phyloP scores from a whole-genome alignment of 1,140 invertebrate genomes.

The Geopemphigus sp. region DNA sequence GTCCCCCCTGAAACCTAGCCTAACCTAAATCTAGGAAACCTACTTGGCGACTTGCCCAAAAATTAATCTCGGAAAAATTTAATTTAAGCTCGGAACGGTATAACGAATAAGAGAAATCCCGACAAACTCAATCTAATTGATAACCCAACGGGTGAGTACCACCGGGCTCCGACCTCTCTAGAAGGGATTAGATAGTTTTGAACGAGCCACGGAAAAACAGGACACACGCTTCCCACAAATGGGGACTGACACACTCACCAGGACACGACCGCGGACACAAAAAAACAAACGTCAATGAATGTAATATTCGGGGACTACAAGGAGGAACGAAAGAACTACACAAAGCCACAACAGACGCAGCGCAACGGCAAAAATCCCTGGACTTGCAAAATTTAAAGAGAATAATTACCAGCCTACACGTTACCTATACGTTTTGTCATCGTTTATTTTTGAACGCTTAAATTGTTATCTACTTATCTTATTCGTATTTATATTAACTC shows the following conservation, averaged over 20 bases:
- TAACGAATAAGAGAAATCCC: not conserved
- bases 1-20: no score
- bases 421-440: not conserved
- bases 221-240: not conserved
- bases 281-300: not conserved
- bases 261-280: no score
- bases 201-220: not conserved
- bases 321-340: not conserved
- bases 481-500: no score
- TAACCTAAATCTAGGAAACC: slow-evolving; percentile 10
- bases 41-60: slow-evolving; percentile 3
- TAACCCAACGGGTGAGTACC: not conserved
- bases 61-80: slow-evolving; percentile 12
- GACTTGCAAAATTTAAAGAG: not conserved
- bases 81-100: not conserved
- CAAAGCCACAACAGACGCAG: not conserved
- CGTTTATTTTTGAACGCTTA: no score
- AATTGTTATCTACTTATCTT: no score
- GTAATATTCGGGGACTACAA: not conserved
- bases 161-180: not conserved
- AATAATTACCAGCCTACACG: not conserved
- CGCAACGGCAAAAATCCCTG: not conserved
- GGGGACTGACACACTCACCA: not conserved
- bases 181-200: not conserved
- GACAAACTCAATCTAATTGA: not conserved